Evolutionary conservation across 2,113 vertebrate genomes (phyloP), one percentile per base, ranked within the genome.

Genomic region (Chauna torquata): DNA sequence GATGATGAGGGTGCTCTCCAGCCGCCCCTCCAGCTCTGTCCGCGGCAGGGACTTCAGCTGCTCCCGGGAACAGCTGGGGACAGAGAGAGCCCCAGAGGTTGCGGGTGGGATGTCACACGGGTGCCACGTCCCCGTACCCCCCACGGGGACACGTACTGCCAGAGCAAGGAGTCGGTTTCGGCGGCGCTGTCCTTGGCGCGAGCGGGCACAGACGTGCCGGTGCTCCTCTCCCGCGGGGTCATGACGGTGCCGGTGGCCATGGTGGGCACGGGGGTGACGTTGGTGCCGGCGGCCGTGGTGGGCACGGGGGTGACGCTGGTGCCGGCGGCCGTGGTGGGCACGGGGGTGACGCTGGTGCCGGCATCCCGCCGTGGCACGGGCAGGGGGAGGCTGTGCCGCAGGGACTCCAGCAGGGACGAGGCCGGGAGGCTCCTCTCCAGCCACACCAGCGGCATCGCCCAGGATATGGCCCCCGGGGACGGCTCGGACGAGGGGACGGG

Each of bases 1-100:
- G 98, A 99, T 98, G 96, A 99, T 98, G 74, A 99, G 98, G 82
- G 98, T 98, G 42, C 98, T 99, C 96, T 98, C 97, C 88, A 99
- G 93, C 44, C 98, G 98, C 92, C 98, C 98, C 94, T 99, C 99
- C 82, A 99, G 96, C 94, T 99, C 99, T 15, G 92, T 93, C 76
- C 98, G 98, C 0, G 98, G 97, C 47, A 99, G 94, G 55, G 90
- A 34, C 70, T 97, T 97, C 86, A 99, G 95, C 91, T 97, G 98
- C 69, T 98, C 98, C n/a, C 97, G 97, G 69, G 98, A 97, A 72
- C 96, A 97, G 79, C 99, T 99, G 95, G 18, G 62, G 55, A 92
- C 71, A 92, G 11, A 82, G 61, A 88, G 23, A 66, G 4, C 10
- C 32, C 49, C 25, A 44, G 12, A 19, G 16, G 27, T 82, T 32